Evolutionary conservation across 1,140 invertebrate species (phyloP), one percentile per base, ranked within the genome.

Genomic region (Mamestra configurata): DNA sequence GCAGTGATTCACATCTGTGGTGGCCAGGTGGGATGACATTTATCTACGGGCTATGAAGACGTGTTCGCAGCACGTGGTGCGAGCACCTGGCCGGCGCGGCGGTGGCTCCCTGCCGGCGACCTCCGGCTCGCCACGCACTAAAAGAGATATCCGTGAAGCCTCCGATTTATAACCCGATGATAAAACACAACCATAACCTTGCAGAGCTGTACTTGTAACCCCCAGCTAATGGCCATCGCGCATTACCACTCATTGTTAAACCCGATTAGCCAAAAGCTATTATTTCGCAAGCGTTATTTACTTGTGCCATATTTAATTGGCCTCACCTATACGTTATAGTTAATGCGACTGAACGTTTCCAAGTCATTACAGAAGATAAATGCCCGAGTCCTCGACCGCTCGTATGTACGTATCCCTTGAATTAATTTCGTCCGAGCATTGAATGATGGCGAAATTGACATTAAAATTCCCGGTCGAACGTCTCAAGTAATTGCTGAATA

Each of bases 401-500:
- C 85, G 80, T 83, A 86, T 88, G 86, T 84, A 88, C 84, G 77
- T 86, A 80, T 88, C 81, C 81, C 84, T 82, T 91, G 89, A 93
- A 93, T 93, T 93, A 93, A 93, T 93, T 90, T 88, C 87, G 86
- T 86, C 86, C 86, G 79, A 90, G 85, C 92, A 90, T 90, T 93
- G 93, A 94, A 91, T 90, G 90, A 92, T 90, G 90, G 90, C 90
- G 82, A 90, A 94, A 93, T 94, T 92, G 93, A 93, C 92, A 93
- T 94, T 92, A 94, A 93, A 92, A 94, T 93, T 92, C 91, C 86
- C 83, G 81, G 85, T 88, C 89, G 89, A 94, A 92, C 92, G 87
- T 93, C 90, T 90, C 86, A 93, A 93, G 93, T 94, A 93, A 93
- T 94, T 94, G 93, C 92, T 94, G 91, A 90, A 94, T 94, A 93